phyloP scores from a whole-genome alignment of 1,140 invertebrate species.

The Myzus persicae region DNA sequence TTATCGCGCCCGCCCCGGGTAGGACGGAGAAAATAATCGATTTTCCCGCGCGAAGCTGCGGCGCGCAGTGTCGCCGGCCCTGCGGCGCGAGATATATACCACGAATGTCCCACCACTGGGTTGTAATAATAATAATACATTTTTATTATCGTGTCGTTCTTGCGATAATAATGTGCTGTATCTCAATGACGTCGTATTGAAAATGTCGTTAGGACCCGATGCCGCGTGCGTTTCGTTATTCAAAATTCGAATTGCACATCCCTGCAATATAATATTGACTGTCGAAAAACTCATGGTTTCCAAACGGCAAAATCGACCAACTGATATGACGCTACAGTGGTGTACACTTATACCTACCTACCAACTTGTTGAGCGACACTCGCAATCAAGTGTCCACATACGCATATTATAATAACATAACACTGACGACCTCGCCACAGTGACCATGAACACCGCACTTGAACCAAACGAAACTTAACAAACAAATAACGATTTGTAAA shows the following conservation, averaged over 20 bases:
- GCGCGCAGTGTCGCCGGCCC: neutral
- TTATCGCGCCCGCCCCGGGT: neutral
- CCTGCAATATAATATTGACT: neutral
- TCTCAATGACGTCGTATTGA: neutral
- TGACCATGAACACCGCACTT: neutral
- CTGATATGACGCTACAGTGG: neutral
- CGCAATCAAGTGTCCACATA: neutral
- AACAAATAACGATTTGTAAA: neutral
- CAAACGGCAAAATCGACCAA: neutral
- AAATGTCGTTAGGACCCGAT: neutral
- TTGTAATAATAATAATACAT: no score
- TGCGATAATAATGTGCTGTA: no score
- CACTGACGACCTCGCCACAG: neutral
- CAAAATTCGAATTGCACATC: neutral
- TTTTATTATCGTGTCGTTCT: neutral
- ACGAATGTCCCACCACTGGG: neutral
- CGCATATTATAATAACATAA: neutral
- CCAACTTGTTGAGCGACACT: neutral
- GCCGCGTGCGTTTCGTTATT: neutral
- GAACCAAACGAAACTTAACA: neutral
- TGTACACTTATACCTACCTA: neutral
- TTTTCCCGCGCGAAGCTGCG: slow-evolving; percentile 15
- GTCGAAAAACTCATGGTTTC: neutral
- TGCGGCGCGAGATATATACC: neutral
- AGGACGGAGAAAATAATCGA: neutral